Base-by-base conservation (phyloP, 2,888 invertebrate species). In the Schizaphis graminum region DNA sequence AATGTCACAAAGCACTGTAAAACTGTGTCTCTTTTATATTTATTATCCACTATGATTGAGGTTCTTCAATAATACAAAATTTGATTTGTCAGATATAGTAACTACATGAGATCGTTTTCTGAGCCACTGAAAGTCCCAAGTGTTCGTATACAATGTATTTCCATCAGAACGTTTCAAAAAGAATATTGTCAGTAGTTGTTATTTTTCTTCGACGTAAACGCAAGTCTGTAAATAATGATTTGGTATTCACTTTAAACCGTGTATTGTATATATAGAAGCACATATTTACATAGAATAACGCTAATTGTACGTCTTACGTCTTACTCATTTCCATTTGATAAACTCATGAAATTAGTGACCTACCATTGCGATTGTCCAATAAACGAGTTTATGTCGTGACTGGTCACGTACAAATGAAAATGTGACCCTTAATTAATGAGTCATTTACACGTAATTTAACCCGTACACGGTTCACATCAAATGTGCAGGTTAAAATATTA, bases 371-470 rank as follows among this genome's bases (percentile, higher is more conserved):
- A 91, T 86, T 85, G 85, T 91, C n/a, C 85, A 44, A 93, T 93
- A 67, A 89, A 93, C 56, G 89, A 93, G 93, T 93, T 88, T 93
- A 89, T 93, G 49, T 24, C 93, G 93, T 93, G 93, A 89, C 93
- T n/a, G 89, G 53, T 77, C 77, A 49, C 28, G 56, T 41, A 88
- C 92, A 44, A 89, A 77, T n/a, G 41, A 88, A 88, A 77, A 89
- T 84, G 28, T 41, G 67, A 77, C 77, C 77, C 67, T 53, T 89
- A 89, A 89, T 93, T 77, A 93, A 93, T 56, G 93, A 89, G 67
- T 84, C 93, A 77, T 93, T 93, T 89, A 93, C 93, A 93, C 93
- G 93, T 93, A 93, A 93, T 93, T 93, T 77, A 89, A 84, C 87
- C 56, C 13, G 44, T 44, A n/a, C 56, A 56, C 89, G 7, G n/a